phyloP scores from a whole-genome alignment of 1,140 invertebrate species.

The Hormaphis cornu region DNA sequence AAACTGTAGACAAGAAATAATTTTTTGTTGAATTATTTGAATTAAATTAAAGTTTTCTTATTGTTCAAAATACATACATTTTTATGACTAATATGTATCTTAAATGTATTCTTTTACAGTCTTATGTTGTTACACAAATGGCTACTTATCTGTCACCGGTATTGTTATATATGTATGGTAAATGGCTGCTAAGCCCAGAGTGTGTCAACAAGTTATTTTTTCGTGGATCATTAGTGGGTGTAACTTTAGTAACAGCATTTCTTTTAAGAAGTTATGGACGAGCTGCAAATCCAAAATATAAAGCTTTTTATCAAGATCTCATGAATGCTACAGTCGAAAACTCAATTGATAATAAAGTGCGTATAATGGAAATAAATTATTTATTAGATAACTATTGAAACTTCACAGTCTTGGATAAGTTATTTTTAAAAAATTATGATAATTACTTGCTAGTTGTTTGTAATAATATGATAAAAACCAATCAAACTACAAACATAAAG shows the following conservation, averaged over 20 bases:
- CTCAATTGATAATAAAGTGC: conserved; percentile 46
- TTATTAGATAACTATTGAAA: too few species aligned
- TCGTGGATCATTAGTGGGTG: conserved; percentile 52
- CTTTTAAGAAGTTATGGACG: conserved; percentile 62
- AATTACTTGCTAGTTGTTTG: too few species aligned
- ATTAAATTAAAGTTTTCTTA: too few species aligned
- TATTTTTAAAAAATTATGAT: too few species aligned
- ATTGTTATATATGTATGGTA: conserved; percentile 59
- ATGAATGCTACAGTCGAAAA: conserved; percentile 46
- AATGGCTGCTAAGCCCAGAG: conserved; percentile 55
- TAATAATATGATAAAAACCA: too few species aligned
- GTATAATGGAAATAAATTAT: neutral
- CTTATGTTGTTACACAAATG: conserved; percentile 58
- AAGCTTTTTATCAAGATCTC: conserved; percentile 61
- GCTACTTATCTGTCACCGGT: conserved; percentile 67
- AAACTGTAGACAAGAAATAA: too few species aligned
- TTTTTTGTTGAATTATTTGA: too few species aligned
- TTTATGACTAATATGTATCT: too few species aligned
- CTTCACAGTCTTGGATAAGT: too few species aligned
- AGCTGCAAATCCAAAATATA: conserved; percentile 60
- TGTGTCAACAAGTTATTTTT: conserved; percentile 51
- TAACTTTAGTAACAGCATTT: conserved; percentile 56
- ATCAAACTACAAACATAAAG: too few species aligned
- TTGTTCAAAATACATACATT: too few species aligned
- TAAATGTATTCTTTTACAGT: conserved; percentile 44